Conservation (phyloP, 2,113 vertebrate genomes). For the Hoplias malabaricus region DNA sequence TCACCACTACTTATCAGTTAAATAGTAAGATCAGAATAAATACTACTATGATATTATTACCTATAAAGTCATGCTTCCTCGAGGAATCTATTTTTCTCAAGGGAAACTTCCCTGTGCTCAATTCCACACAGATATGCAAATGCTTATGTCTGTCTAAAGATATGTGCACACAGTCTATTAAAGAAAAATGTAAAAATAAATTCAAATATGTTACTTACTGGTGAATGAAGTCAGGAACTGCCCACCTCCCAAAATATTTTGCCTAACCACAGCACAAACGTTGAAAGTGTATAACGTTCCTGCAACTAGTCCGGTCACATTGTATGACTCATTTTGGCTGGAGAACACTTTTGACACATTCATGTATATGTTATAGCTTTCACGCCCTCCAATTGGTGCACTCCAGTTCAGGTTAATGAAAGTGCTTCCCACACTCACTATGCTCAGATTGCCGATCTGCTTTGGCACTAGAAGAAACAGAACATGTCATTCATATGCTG, state of each 20-base stretch:
- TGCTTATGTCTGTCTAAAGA: too few relatives aligned
- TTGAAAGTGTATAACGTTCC: conserved; percentile 21
- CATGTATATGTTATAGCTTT: too few relatives aligned
- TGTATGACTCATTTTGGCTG: background rate
- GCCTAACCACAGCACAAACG: conserved; percentile 42
- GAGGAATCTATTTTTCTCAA: too few relatives aligned
- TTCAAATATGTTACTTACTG: conserved; percentile 39
- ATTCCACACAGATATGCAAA: too few relatives aligned
- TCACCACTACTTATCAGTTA: too few relatives aligned
- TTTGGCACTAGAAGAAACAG: conserved; percentile 41
- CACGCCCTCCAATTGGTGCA: background rate
- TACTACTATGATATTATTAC: too few relatives aligned
- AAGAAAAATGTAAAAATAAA: background rate
- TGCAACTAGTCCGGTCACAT: background rate
- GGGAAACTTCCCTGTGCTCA: too few relatives aligned
- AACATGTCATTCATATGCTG: background rate
- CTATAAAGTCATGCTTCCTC: too few relatives aligned
- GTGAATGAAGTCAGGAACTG: conserved; percentile 28
- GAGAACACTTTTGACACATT: too few relatives aligned
- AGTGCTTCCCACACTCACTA: background rate
- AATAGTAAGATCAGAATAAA: too few relatives aligned
- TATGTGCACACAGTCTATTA: background rate
- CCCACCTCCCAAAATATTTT: background rate
- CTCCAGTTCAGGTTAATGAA: conserved; percentile 27
- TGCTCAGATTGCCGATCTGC: background rate